phyloP scores from a whole-genome alignment of 2,888 invertebrate species.

The Diarsia mendica region DNA sequence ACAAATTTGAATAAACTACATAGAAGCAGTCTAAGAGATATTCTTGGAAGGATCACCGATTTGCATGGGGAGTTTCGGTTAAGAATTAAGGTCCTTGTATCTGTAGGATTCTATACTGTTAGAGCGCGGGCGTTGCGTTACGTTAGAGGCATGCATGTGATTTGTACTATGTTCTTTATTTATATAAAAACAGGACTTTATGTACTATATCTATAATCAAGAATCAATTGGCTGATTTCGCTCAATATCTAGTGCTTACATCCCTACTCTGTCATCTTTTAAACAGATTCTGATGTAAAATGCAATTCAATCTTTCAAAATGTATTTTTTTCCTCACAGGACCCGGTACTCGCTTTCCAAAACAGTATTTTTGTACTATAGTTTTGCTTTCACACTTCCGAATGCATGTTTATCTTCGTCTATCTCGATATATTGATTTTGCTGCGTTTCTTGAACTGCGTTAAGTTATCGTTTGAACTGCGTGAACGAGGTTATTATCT shows the following conservation, averaged over 20 bases:
- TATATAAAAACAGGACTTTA: neutral
- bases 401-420: slow-evolving; percentile 50
- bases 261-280: slow-evolving; percentile 5
- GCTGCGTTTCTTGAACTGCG: slow-evolving; percentile 30
- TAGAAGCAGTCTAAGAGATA: neutral
- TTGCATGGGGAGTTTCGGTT: slow-evolving; percentile 26
- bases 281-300: slow-evolving; percentile 10
- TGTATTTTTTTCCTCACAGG: slow-evolving; percentile 3
- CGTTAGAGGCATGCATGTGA: slow-evolving; percentile 33
- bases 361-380: slow-evolving; percentile 29
- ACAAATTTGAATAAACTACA: slow-evolving; percentile 23
- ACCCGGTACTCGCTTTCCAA: slow-evolving; percentile 58
- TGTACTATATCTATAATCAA: slow-evolving; percentile 1
- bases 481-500: slow-evolving; percentile 29
- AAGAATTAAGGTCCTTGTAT: slow-evolving; percentile 2
- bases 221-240: slow-evolving; percentile 45
- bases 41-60: slow-evolving; percentile 23
- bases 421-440: slow-evolving; percentile 35
- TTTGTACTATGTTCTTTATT: slow-evolving; percentile 3
- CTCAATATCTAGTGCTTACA: slow-evolving; percentile 19
- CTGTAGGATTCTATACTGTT: neutral
- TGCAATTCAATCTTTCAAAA: slow-evolving; percentile 57
- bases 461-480: slow-evolving; percentile 31
- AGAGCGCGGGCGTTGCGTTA: neutral
- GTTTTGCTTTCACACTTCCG: slow-evolving; percentile 23